These are phyloP conservation scores for Gallirallus australis DNA, from an alignment of 2,797 vertebrate genomes.

Conservation along the genomic window DNA sequence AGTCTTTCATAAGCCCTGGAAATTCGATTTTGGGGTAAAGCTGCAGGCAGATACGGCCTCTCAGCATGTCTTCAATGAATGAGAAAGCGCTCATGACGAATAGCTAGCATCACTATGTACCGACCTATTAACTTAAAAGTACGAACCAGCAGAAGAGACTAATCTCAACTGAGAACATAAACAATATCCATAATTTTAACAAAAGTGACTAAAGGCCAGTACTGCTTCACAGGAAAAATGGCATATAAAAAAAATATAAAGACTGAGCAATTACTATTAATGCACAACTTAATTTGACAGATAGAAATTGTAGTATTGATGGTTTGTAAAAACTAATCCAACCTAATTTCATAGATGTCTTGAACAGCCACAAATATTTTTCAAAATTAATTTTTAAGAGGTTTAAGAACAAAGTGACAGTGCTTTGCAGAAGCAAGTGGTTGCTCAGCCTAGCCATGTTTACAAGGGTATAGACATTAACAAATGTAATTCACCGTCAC, in stretches of 20 bases:
- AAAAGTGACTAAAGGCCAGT: background rate
- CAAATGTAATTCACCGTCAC: background rate
- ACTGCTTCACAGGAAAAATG: background rate
- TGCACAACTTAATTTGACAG: background rate
- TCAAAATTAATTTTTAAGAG: background rate
- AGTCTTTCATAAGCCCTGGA: background rate
- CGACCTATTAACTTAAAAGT: background rate
- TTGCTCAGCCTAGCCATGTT: background rate
- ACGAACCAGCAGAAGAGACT: background rate
- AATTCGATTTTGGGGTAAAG: background rate
- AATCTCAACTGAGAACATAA: background rate
- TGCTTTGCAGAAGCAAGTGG: background rate
- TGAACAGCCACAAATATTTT: slow-evolving; percentile 21
- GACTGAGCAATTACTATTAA: background rate
- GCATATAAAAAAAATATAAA: background rate
- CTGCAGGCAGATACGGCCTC: background rate
- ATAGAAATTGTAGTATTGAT: background rate
- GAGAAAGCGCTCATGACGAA: background rate
- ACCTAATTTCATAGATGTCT: slow-evolving; percentile 2
- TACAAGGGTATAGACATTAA: background rate
- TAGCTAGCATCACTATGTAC: background rate
- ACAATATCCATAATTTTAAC: background rate
- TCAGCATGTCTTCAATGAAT: background rate
- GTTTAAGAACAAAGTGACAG: background rate
- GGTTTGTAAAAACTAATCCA: slow-evolving; percentile 15